A percentile compares a stretch with the other conserved stretches of the same genome.
These are phyloP conservation scores for Athene noctua DNA, from an alignment of 2,113 vertebrate genomes.

Conservation along the genomic window DNA sequence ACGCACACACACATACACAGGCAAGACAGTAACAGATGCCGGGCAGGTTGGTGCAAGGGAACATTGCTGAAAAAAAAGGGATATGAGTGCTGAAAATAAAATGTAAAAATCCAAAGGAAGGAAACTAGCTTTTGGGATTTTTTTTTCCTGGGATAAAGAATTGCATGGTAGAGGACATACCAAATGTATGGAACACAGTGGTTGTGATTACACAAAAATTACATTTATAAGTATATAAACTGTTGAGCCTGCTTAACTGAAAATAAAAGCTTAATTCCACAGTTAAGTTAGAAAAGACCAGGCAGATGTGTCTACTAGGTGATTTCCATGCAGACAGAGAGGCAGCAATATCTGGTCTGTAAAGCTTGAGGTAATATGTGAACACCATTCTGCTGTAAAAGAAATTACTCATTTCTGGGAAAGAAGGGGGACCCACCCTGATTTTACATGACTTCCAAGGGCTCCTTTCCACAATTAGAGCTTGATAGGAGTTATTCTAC, in stretches of 20 bases:
- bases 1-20: fast-evolving
- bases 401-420: neutral
- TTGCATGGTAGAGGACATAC: neutral
- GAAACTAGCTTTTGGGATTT: neutral
- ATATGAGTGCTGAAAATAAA: neutral
- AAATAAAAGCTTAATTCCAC: neutral
- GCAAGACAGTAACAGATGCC: neutral
- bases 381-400: neutral
- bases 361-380: neutral
- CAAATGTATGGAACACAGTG: neutral
- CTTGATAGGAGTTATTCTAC: neutral
- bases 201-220: neutral
- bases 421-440: neutral
- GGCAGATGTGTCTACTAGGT: neutral
- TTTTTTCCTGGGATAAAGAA: neutral
- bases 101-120: neutral
- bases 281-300: neutral
- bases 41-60: neutral
- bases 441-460: neutral
- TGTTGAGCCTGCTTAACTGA: neutral
- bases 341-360: neutral
- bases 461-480: neutral
- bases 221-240: neutral
- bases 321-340: neutral
- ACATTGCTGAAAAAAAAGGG: neutral